Base-by-base conservation (phyloP, 2,888 invertebrate species). In the Cephus sareptanus region DNA sequence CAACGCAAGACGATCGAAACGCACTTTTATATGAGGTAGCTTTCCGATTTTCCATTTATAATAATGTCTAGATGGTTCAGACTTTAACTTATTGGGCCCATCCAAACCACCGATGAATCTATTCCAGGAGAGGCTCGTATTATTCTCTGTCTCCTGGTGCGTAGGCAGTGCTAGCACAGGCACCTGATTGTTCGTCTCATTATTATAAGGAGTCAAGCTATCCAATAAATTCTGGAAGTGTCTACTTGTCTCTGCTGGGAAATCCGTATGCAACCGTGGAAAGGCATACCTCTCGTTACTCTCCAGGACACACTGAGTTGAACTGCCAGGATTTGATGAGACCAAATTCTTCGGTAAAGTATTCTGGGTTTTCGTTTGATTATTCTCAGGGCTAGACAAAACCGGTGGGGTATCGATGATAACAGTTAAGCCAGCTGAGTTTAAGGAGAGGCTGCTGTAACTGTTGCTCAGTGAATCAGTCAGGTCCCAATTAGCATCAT, bases 1-100 rank as follows among this genome's bases (percentile, higher is more conserved):
- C 73, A 99, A 92, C 83, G 98, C 97, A 76, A 99, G 93, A 74
- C 99, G 94, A 91, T 99, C 99, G 94, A 99, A 96, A 76, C 96
- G 95, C 68, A 99, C 95, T 93, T 97, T 98, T 0, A 97, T 90
- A 85, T 94, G 94, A 71, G 83, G 91, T 69, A 91, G 83, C 73
- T 86, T 88, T 11, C 90, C 89, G 69, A 96, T 88, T 90, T 95
- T 95, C 88, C 96, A 95, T 88, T 95, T 96, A 92, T 97, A 97
- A 91, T 96, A 97, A 87, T 94, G 93, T 79, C 90, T 89, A 30
- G 91, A 90, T 33, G 87, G 87, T 77, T 93, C 94, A 70, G 92
- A 92, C 89, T 94, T 94, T 1, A 93, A 92, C 77, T 93, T 93
- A 73, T 92, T 93, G 0, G 92, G 90, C 75, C 93, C 93, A 73